Base-by-base conservation (phyloP, 2,888 invertebrate genomes). In the Agonopterix subpropinquella region DNA sequence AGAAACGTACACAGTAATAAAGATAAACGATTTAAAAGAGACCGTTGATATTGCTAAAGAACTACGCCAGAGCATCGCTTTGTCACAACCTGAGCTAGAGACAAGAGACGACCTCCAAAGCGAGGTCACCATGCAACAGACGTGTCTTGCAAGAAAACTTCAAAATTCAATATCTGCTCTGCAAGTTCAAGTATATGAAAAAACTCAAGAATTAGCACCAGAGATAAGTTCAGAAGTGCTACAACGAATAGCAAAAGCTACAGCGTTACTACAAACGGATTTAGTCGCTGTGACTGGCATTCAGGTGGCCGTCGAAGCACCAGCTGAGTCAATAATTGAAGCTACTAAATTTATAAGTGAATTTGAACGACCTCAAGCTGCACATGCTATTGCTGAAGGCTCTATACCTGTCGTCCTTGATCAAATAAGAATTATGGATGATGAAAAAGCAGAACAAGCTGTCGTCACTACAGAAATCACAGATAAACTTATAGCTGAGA, bases 1-100 rank as follows among this genome's bases (percentile, higher is more conserved):
- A 65, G 80, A 81, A 70, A 67, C 76, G 50, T 73, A 74, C 9
- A 70, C 74, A 39, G 51, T 74, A 5, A 65, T 80, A 41, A 71
- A 73, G 48, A 56, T 76, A 37, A 73, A 80, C 42, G 63, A 78
- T 41, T 57, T 79, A 1, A 67, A 73, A 53, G 69, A 80, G 52
- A 65, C 77, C 0, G 64, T 72, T 36, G 58, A 70, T 36, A 67
- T 77, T 47, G 82, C 79, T 1, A 69, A 65, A 54, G 73, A 82
- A 51, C 57, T 84, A 44, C 70, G 68, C 35, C 69, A 77, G 52
- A 73, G 59, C 50, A 59, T 81, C 13, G 47, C 56, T 5, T 44
- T 50, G 2, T 48, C 59, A 39, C 58, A 70, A 50, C n/a, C 54
- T 11, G 47, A 61, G 48, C 52, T 13, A 36, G 57, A 61, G n/a